Evolutionary conservation across 2,888 invertebrate species (phyloP).

Genomic region (Eudasyphora cyanicolor): DNA sequence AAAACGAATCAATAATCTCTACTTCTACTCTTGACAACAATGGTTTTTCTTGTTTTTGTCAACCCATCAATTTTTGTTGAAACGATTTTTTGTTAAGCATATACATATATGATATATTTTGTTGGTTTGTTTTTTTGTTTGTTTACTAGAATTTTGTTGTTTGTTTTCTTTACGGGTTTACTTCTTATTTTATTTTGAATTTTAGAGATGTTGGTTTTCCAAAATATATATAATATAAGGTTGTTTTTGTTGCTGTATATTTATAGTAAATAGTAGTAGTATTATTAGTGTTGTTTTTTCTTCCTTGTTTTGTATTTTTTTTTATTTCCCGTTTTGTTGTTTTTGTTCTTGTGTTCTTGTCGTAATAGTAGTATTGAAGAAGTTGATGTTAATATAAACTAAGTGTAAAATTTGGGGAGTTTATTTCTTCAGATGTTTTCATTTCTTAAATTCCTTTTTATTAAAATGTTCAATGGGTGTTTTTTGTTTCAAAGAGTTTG

Average conservation of each 20-base stretch:
- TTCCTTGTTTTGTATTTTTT: neutral
- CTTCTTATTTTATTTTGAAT: slow-evolving; percentile 28
- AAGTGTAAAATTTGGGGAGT: slow-evolving; percentile 42
- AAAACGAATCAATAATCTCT: neutral
- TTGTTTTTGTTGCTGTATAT: slow-evolving; percentile 13
- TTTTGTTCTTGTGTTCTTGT: slow-evolving; percentile 2
- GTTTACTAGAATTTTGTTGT: slow-evolving; percentile 44
- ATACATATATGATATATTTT: neutral
- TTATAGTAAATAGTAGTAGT: slow-evolving; percentile 51
- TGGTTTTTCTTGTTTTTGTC: neutral
- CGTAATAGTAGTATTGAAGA: slow-evolving; percentile 17
- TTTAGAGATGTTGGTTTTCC: slow-evolving; percentile 6
- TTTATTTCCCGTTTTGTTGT: neutral
- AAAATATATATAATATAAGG: slow-evolving; percentile 18
- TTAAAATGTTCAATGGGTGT: slow-evolving; percentile 39
- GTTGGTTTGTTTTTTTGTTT: slow-evolving; percentile 37
- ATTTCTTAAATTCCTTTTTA: slow-evolving; percentile 6
- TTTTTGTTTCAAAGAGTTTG: slow-evolving; percentile 34
- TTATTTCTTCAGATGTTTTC: neutral
- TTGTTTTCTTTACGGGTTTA: too few relatives aligned
- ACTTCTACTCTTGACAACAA: neutral
- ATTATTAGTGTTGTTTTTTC: slow-evolving; percentile 10
- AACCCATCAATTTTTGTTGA: neutral
- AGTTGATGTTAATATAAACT: slow-evolving; percentile 41
- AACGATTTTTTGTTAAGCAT: neutral